Evolutionary conservation across 30 jellyfish, hydroid and myxozoan genomes (phyloP).

Genomic region (Aurelia sp.): DNA sequence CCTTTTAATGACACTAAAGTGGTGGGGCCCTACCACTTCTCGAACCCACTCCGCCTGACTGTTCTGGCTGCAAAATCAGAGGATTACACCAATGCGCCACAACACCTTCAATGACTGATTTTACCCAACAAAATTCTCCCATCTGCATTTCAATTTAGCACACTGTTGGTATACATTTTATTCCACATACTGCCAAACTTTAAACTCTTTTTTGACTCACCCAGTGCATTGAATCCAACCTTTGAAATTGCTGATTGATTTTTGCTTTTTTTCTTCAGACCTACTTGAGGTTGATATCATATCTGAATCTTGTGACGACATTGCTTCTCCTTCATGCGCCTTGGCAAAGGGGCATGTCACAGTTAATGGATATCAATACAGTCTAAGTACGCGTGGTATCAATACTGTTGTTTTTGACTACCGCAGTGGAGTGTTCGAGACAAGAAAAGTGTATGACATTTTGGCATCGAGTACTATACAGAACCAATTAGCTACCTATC

Average conservation of each 20-base stretch:
- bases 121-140: too few species aligned
- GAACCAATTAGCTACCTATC: constrained; percentile 4
- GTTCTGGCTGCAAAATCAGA: too few species aligned
- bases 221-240: too few species aligned
- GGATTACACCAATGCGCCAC: too few species aligned
- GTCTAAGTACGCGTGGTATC: constrained; percentile 25
- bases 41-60: too few species aligned
- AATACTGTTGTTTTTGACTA: constrained; percentile 29
- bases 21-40: too few species aligned
- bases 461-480: not conserved
- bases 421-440: constrained; percentile 56
- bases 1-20: too few species aligned
- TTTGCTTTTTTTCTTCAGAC: not conserved
- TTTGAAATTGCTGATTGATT: not conserved
- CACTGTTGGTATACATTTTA: too few species aligned
- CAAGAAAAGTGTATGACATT: constrained; percentile 4
- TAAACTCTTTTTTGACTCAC: too few species aligned
- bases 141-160: too few species aligned
- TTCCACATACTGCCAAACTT: too few species aligned
- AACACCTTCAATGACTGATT: too few species aligned
- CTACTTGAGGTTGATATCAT: not conserved
- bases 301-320: not conserved
- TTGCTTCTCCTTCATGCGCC: not conserved
- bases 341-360: constrained; percentile 20
- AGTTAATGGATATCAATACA: constrained; percentile 43